Evolutionary conservation across 2,113 vertebrate genomes (phyloP).

Genomic region (Pterophyllum scalare): DNA sequence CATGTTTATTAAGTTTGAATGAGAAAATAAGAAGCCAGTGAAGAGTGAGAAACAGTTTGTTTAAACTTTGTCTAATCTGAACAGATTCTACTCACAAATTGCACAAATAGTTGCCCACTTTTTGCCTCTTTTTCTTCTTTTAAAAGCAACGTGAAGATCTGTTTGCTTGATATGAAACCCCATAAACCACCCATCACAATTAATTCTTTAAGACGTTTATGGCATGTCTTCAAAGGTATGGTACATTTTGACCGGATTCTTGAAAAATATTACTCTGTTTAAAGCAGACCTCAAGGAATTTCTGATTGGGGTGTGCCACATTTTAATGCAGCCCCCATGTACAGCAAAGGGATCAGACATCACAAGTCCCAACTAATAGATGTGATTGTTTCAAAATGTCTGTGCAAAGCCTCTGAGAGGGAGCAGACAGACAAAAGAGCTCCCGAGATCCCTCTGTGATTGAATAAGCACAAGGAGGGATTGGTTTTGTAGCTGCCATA

Average conservation of each 20-base stretch:
- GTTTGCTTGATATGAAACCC: neutral
- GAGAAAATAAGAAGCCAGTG: neutral
- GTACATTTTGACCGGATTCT: conserved; percentile 17
- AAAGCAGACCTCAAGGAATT: conserved; percentile 43
- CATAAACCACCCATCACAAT: conserved; percentile 7
- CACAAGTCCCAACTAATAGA: conserved; percentile 72
- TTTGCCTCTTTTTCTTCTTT: neutral
- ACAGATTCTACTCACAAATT: neutral
- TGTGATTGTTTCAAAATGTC: conserved; percentile 71
- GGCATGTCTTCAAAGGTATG: conserved; percentile 31
- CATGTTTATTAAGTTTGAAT: no score
- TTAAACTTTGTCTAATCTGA: neutral
- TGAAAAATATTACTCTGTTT: conserved; percentile 11
- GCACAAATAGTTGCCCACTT: neutral
- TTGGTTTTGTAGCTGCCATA: conserved; percentile 53
- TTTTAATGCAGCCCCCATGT: conserved; percentile 45
- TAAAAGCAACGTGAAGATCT: neutral
- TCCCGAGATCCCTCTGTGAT: conserved; percentile 66
- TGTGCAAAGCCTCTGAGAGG: conserved; percentile 63
- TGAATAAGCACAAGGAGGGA: conserved; percentile 67
- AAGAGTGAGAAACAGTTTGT: neutral
- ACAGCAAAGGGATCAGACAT: conserved; percentile 71
- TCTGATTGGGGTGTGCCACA: conserved; percentile 34
- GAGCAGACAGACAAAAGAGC: conserved; percentile 65
- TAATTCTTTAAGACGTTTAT: conserved; percentile 6